Percentiles rank a stretch among this genome's conserved stretches.
Evolutionary conservation across 2,888 invertebrate genomes (phyloP).

Genomic region (Ceraclea dissimilis): DNA sequence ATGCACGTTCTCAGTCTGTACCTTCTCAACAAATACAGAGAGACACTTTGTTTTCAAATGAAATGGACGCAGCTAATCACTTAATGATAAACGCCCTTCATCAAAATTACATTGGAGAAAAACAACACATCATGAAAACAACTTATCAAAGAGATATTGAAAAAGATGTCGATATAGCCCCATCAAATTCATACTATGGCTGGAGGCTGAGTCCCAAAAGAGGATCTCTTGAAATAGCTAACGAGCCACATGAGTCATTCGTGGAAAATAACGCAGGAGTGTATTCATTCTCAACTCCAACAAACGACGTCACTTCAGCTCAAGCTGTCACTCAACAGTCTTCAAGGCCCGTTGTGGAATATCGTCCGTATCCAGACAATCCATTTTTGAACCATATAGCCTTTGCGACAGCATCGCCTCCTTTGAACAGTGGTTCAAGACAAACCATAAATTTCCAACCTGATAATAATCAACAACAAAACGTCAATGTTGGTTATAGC

Average conservation of each 20-base stretch:
- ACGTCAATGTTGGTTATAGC: conserved; percentile 26
- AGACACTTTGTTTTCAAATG: conserved; percentile 26
- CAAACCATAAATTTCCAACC: conserved; percentile 37
- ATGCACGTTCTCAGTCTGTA: no score
- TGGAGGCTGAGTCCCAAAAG: not conserved
- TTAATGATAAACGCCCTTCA: conserved; percentile 33
- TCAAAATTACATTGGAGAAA: conserved; percentile 4
- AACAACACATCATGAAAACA: conserved; percentile 10
- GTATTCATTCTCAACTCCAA: conserved; percentile 14
- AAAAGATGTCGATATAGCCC: conserved; percentile 27
- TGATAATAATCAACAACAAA: conserved; percentile 36
- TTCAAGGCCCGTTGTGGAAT: conserved; percentile 22
- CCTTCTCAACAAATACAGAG: conserved; percentile 4
- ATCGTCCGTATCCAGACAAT: conserved; percentile 24
- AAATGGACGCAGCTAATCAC: conserved; percentile 38
- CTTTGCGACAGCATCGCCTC: conserved; percentile 14
- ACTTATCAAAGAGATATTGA: conserved; percentile 28
- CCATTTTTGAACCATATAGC: conserved; percentile 26
- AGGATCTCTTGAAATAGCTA: not conserved
- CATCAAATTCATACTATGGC: not conserved
- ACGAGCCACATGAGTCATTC: not conserved
- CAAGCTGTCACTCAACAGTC: conserved; percentile 27
- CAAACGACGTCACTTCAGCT: conserved; percentile 27
- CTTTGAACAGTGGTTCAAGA: conserved; percentile 16
- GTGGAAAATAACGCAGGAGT: not conserved